Percentiles rank a stretch among this genome's conserved stretches.
Conservation (phyloP, 2,888 invertebrate genomes). For the Onchidella celtica region DNA sequence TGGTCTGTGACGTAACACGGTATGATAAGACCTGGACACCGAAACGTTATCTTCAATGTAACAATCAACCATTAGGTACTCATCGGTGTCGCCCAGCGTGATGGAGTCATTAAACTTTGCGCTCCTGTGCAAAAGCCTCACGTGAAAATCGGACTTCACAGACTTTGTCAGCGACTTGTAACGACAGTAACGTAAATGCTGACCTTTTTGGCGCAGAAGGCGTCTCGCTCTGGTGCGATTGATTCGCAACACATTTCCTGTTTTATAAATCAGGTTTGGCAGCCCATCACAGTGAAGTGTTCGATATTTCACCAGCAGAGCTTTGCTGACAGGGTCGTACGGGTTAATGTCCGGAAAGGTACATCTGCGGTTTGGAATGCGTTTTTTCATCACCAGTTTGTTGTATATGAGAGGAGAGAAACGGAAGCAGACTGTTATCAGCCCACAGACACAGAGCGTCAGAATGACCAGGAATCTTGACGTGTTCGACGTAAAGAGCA, state of each 20-base stretch:
- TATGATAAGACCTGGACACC: slow-evolving; percentile 13
- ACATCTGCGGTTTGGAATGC: no score
- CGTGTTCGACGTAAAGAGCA: no score
- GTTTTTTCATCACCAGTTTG: no score
- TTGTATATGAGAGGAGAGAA: no score
- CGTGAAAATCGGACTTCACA: not conserved
- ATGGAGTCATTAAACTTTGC: slow-evolving; percentile 6
- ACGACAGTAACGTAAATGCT: not conserved
- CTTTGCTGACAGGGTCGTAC: not conserved
- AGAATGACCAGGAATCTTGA: no score
- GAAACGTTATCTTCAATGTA: not conserved
- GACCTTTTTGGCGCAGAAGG: not conserved
- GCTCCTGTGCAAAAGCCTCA: not conserved
- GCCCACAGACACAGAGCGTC: no score
- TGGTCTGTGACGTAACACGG: slow-evolving; percentile 2
- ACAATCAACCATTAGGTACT: slow-evolving; percentile 3
- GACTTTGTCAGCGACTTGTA: not conserved
- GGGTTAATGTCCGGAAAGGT: slow-evolving; percentile 19
- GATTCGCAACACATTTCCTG: not conserved
- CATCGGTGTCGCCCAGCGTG: not conserved
- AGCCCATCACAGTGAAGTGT: not conserved
- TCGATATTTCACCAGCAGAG: not conserved
- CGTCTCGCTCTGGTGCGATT: not conserved
- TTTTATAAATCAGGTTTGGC: slow-evolving; percentile 2
- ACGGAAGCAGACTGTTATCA: no score